Percentiles rank a stretch among this genome's conserved stretches.
These are phyloP conservation scores for Sympetrum striolatum DNA, from an alignment of 2,888 invertebrate genomes.

Conservation along the genomic window DNA sequence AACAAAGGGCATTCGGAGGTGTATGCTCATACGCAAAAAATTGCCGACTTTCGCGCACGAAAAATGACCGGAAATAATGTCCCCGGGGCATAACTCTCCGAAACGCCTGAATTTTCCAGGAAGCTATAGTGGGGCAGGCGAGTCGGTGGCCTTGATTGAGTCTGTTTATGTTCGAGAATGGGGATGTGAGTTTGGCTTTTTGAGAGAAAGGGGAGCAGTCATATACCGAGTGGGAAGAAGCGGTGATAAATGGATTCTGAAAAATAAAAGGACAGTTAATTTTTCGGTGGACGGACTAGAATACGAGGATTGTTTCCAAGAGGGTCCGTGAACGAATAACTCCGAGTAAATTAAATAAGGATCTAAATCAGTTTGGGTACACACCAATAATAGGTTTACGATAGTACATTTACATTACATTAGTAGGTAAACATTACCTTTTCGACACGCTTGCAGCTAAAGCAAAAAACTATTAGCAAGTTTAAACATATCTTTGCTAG, in stretches of 20 bases:
- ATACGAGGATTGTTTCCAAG: too few species aligned
- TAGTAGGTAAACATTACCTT: too few species aligned
- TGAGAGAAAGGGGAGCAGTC: not conserved
- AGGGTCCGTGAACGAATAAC: too few species aligned
- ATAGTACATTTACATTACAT: too few species aligned
- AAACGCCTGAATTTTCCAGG: not conserved
- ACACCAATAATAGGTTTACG: too few species aligned
- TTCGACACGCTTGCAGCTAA: too few species aligned
- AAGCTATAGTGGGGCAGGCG: not conserved
- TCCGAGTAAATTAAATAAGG: too few species aligned
- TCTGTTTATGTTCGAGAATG: not conserved
- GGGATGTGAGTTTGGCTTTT: not conserved
- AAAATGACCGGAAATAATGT: not conserved
- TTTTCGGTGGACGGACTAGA: too few species aligned
- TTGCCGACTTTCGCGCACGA: not conserved
- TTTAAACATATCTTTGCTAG: too few species aligned
- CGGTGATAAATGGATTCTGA: not conserved
- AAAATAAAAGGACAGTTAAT: too few species aligned
- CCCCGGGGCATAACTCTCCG: not conserved
- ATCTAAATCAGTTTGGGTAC: too few species aligned
- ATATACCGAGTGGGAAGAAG: not conserved
- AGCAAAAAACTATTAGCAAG: too few species aligned
- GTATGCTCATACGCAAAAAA: not conserved
- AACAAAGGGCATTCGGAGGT: not conserved
- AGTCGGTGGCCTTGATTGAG: not conserved